A percentile compares a stretch with the other conserved stretches of the same genome.
Conservation (phyloP, 2,888 invertebrate genomes). For the Baronia brevicornis region DNA sequence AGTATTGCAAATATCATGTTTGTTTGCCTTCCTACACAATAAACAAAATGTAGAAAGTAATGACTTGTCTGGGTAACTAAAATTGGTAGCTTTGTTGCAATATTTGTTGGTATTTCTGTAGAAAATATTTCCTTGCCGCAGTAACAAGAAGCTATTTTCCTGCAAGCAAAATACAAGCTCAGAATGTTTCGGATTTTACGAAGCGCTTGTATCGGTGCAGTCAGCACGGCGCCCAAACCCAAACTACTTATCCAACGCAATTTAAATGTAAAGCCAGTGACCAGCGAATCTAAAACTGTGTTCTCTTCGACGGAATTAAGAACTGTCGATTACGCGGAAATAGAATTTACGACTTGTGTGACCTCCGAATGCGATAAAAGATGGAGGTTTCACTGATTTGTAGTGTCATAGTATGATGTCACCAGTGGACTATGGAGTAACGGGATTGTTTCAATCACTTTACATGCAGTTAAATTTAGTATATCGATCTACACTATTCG, state of each 20-base stretch:
- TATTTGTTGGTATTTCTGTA: no score
- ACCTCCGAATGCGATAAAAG: slow-evolving; percentile 33
- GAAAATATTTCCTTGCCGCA: no score
- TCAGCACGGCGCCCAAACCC: slow-evolving; percentile 41
- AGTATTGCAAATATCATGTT: no score
- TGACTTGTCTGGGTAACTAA: no score
- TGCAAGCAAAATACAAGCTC: no score
- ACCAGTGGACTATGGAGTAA: slow-evolving; percentile 36
- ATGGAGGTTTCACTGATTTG: slow-evolving; percentile 50
- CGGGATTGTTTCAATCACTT: slow-evolving; percentile 51
- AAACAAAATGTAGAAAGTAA: no score
- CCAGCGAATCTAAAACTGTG: slow-evolving; percentile 21
- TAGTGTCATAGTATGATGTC: slow-evolving; percentile 43
- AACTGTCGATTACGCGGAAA: slow-evolving; percentile 55
- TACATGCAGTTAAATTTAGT: slow-evolving; percentile 32
- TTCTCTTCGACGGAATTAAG: slow-evolving; percentile 27
- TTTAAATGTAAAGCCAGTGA: slow-evolving; percentile 42
- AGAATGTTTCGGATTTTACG: no score
- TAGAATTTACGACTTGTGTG: slow-evolving; percentile 51
- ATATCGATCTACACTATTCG: no score
- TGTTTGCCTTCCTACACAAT: no score
- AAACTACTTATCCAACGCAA: slow-evolving; percentile 31
- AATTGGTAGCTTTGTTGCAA: no score
- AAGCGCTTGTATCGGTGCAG: slow-evolving; percentile 44
- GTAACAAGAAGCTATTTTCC: no score